Evolutionary conservation across 2,888 invertebrate species (phyloP), one percentile per base, ranked within the genome.

Genomic region (Sphecodes monilicornis): DNA sequence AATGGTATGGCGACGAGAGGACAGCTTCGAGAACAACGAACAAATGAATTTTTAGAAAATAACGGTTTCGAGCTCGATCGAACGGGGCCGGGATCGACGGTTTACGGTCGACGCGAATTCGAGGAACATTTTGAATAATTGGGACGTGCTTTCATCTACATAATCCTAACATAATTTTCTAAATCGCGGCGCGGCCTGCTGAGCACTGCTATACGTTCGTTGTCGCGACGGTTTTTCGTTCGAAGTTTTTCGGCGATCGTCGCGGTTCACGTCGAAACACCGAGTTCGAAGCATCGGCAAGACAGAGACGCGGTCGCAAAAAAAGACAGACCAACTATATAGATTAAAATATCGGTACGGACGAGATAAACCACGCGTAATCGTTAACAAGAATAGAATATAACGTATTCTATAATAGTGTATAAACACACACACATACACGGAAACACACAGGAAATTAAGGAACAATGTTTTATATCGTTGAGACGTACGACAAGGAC

Each of bases 1-100:
- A 16, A 16, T 22, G 54, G 71, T 76, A 46, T 41, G 77, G 54
- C 60, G 78, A 60, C 29, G 57, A 43, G 66, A 29, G n/a, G 39
- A 50, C 76, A 87, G 73, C 87, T 89, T 84, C 77, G 70, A 87
- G 77, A 75, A 89, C 88, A 88, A 89, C 88, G 88, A 88, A 88
- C 57, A 69, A 77, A 43, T 66, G 80, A 87, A 76, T 69, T 50
- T 73, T 39, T 64, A 32, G 66, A 32, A 43, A 39, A 50, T 26
- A 76, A 54, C 68, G 32, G 22, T 18, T 26, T 2, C 1, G 4
- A 3, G 8, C 41, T 22, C 36, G 57, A 79, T 77, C 54, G 72
- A 73, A 71, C 60, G 18, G 73, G 57, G 26, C 10, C n/a, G 54
- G 26, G 39, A 64, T 57, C 64, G 78, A 60, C 71, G 76, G 82